phyloP scores from a whole-genome alignment of 2,888 invertebrate species.

The Ariolimax columbianus region DNA sequence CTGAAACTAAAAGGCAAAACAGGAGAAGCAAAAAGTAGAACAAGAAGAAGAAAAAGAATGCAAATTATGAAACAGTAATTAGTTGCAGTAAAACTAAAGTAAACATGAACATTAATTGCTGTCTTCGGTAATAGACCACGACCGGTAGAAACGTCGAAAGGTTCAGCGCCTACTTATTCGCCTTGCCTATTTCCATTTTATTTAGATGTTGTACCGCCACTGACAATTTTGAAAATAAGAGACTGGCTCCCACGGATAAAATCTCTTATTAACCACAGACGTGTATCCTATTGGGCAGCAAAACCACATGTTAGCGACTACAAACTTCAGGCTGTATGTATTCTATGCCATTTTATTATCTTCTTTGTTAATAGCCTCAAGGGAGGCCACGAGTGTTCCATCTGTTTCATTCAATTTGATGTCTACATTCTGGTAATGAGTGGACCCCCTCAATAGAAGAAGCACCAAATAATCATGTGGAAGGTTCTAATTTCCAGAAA shows the following conservation, averaged over 20 bases:
- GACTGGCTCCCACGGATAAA: neutral
- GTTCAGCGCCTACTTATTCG: too few relatives aligned
- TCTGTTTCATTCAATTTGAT: slow-evolving; percentile 29
- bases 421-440: slow-evolving; percentile 18
- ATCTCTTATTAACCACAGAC: neutral
- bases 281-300: neutral
- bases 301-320: neutral
- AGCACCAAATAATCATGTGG: neutral
- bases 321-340: neutral
- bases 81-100: too few relatives aligned
- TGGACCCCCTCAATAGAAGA: neutral
- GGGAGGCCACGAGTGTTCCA: neutral
- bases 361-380: neutral
- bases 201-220: too few relatives aligned
- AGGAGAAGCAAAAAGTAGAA: too few relatives aligned
- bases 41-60: too few relatives aligned
- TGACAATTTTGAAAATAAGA: neutral
- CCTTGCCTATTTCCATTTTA: too few relatives aligned
- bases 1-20: too few relatives aligned
- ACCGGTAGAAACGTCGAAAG: too few relatives aligned
- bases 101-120: too few relatives aligned
- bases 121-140: too few relatives aligned
- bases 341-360: neutral
- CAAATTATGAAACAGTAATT: too few relatives aligned
- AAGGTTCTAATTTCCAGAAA: neutral